Base-by-base conservation (phyloP, 2,888 invertebrate genomes). In the Coenonympha arcania region DNA sequence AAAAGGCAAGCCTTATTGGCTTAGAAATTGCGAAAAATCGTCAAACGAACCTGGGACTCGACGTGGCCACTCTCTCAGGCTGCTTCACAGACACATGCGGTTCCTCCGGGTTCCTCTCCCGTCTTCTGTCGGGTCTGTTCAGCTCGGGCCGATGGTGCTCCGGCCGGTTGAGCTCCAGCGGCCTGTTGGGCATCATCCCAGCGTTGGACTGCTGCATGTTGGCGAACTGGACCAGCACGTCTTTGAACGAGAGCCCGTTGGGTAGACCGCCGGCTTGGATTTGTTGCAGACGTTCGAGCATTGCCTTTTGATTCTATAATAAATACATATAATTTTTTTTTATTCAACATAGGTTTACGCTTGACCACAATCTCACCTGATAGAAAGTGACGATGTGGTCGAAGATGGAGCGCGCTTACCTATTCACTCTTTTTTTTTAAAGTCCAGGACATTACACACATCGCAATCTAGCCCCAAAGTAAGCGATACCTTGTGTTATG, bases 221-320 rank as follows among this genome's bases (percentile, higher is more conserved):
- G 54, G 93, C 92, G 66, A 92, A 92, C 67, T 93, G 92, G 2
- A 93, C 90, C 9, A 93, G 83, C 20, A 93, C 92, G 63, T 93
- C 93, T 65, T 92, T 93, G 73, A 92, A 93, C 62, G 78, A 85
- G 22, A 87, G 62, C 2, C 87, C 79, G 63, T 86, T 86, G 8
- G 87, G 81, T 36, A 86, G 70, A 9, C 72, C 67, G 4, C 79
- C 79, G 0, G 76, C 87, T 81, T 87, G 89, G 66, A 75, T 85
- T 58, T 85, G 83, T 49, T 84, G 81, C 0, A 85, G 69, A 0
- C 85, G 72, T 49, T 86, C 86, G 5, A 86, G 50, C 79, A 85
- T 84, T 1, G 84, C 82, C 58, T 86, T 86, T 60, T 85, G 86
- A 55, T 78, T 85, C 84, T n/a, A n/a, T n/a, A n/a, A n/a, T n/a